phyloP scores from a whole-genome alignment of 2,797 vertebrate genomes.

The Diplodus puntazzo region DNA sequence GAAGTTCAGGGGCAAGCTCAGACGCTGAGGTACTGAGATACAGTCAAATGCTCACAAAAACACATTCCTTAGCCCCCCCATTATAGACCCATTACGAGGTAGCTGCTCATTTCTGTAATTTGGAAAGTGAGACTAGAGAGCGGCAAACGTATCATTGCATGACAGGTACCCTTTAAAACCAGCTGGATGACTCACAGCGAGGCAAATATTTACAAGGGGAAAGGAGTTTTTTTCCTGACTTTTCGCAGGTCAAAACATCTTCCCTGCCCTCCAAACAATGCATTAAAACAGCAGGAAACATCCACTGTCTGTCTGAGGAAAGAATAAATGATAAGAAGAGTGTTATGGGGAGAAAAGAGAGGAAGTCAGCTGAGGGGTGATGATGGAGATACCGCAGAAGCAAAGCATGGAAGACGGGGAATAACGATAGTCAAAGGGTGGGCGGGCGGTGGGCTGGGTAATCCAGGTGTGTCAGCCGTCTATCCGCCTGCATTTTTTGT shows the following conservation, averaged over 20 bases:
- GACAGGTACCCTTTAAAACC: constrained; percentile 39
- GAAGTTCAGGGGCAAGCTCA: constrained; percentile 29
- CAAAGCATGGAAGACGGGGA: constrained; percentile 11
- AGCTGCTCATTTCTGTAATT: constrained; percentile 47
- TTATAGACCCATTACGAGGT: constrained; percentile 9
- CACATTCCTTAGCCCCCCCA: constrained; percentile 35
- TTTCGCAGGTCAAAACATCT: constrained; percentile 25
- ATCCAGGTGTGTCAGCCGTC: constrained; percentile 82
- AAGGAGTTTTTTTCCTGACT: constrained; percentile 31
- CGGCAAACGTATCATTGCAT: constrained; percentile 29
- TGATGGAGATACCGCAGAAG: constrained; percentile 27
- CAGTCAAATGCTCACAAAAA: constrained; percentile 35
- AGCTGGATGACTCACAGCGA: constrained; percentile 39
- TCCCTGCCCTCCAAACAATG: constrained; percentile 2
- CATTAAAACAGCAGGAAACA: constrained; percentile 23
- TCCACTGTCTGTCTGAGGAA: constrained; percentile 20
- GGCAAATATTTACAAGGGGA: constrained; percentile 45
- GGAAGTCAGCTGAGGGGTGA: constrained; percentile 30
- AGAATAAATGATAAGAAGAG: constrained; percentile 34
- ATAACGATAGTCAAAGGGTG: constrained; percentile 28
- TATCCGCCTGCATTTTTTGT: constrained; percentile 79
- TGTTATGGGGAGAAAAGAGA: constrained; percentile 15
- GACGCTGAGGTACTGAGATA: not conserved
- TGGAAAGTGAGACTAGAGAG: constrained; percentile 46
- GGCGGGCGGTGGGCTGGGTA: constrained; percentile 34